Evolutionary conservation across 2,797 vertebrate species (phyloP).

Genomic region (Darevskia nairensis): DNA sequence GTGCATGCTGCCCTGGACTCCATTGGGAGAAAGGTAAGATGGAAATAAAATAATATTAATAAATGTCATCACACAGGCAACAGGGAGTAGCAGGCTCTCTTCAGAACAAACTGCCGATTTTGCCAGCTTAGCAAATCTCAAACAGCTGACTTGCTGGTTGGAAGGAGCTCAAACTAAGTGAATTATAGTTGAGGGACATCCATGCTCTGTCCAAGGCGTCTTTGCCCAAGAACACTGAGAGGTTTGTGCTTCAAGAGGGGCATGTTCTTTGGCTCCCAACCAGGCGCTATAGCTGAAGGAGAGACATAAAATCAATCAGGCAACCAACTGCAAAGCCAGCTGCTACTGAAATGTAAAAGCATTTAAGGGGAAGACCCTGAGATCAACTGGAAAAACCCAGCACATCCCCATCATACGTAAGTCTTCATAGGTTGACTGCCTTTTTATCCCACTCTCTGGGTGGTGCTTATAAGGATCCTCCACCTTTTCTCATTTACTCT

Average conservation of each 20-base stretch:
- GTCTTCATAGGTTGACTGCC: neutral
- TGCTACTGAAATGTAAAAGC: too few relatives aligned
- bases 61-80: too few relatives aligned
- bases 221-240: slow-evolving; percentile 1
- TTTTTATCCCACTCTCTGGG: too few relatives aligned
- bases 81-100: neutral
- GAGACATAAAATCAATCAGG: neutral
- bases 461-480: too few relatives aligned
- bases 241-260: slow-evolving; percentile 20
- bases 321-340: neutral
- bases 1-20: too few relatives aligned
- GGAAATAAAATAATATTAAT: too few relatives aligned
- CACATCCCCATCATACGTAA: neutral
- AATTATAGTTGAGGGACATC: neutral
- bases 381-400: too few relatives aligned
- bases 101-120: too few relatives aligned
- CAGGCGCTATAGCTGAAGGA: too few relatives aligned
- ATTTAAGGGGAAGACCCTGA: neutral
- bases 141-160: neutral
- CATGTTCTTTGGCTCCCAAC: neutral
- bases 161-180: slow-evolving; percentile 9
- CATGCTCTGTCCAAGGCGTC: slow-evolving; percentile 1
- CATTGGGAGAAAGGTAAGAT: too few relatives aligned
- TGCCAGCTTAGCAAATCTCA: neutral
- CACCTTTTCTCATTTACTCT: too few relatives aligned